phyloP scores from a whole-genome alignment of 1,140 invertebrate species.

The Trissolcus basalis region DNA sequence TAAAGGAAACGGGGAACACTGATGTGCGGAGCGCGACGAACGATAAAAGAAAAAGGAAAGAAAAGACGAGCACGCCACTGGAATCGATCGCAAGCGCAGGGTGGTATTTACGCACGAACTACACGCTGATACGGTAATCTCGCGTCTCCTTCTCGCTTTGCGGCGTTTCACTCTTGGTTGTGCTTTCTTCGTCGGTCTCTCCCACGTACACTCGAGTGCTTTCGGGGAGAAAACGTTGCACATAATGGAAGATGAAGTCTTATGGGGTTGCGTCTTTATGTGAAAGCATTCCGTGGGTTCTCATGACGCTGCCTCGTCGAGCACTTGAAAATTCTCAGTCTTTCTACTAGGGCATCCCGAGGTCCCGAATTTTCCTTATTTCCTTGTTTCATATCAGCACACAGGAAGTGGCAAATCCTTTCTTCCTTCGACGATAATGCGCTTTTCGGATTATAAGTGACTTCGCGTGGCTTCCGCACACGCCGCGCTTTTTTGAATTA shows the following conservation, averaged over 20 bases:
- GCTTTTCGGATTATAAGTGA: slow-evolving; percentile 62
- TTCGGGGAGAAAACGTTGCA: slow-evolving; percentile 63
- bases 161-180: slow-evolving; percentile 21
- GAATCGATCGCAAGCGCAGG: slow-evolving; percentile 49
- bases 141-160: slow-evolving; percentile 31
- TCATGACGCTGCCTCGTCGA: slow-evolving; percentile 67
- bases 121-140: slow-evolving; percentile 61
- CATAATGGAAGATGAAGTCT: slow-evolving; percentile 71
- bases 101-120: slow-evolving; percentile 69
- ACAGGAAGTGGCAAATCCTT: slow-evolving; percentile 60
- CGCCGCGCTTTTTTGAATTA: slow-evolving; percentile 54
- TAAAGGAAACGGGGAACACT: slow-evolving; percentile 30
- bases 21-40: slow-evolving; percentile 21
- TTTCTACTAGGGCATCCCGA: slow-evolving; percentile 53
- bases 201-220: slow-evolving; percentile 52
- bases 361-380: slow-evolving; percentile 60
- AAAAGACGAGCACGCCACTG: slow-evolving; percentile 44
- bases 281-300: slow-evolving; percentile 71
- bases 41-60: slow-evolving; percentile 37
- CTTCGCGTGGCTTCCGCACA: slow-evolving; percentile 54
- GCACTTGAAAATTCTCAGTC: slow-evolving; percentile 64
- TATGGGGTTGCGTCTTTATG: slow-evolving; percentile 68
- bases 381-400: slow-evolving; percentile 60
- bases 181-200: slow-evolving; percentile 29
- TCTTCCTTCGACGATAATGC: slow-evolving; percentile 59